Evolutionary conservation across 92 coral and sea anemone species (phyloP).

Genomic region (Scolanthus callimorphus): DNA sequence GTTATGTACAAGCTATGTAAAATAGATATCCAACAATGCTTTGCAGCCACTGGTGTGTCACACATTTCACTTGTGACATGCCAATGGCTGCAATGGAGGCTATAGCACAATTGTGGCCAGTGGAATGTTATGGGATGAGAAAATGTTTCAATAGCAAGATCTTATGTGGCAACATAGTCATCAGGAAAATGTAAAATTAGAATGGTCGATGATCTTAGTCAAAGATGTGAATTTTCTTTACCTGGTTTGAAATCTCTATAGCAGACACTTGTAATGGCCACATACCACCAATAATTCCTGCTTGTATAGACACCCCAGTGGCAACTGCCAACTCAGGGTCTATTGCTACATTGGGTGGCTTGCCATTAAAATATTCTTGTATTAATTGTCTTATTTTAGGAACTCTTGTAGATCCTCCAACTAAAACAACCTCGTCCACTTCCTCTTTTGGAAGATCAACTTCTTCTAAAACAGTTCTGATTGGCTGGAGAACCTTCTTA

Average conservation of each 20-base stretch:
- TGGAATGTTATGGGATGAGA: too few species aligned
- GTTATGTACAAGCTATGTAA: too few species aligned
- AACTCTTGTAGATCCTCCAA: constrained; percentile 94
- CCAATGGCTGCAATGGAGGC: too few species aligned
- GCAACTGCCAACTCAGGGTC: constrained; percentile 99
- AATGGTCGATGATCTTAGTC: too few species aligned
- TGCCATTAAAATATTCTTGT: constrained; percentile 83
- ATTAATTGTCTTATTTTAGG: constrained; percentile 84
- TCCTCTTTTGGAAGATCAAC: constrained; percentile 64
- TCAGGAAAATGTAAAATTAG: too few species aligned
- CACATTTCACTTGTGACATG: too few species aligned
- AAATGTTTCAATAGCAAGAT: too few species aligned
- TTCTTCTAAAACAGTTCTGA: constrained; percentile 76
- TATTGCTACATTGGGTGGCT: constrained; percentile 88
- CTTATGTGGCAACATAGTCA: too few species aligned
- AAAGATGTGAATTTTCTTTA: constrained; percentile 65
- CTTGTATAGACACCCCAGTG: constrained; percentile 95
- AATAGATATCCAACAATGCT: too few species aligned
- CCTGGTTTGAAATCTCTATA: constrained; percentile 73
- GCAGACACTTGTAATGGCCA: constrained; percentile 99
- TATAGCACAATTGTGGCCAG: too few species aligned
- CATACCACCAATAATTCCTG: constrained; percentile 97
- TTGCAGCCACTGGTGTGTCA: too few species aligned
- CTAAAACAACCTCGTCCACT: constrained; percentile 90
- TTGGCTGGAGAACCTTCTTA: constrained; percentile 75